Evolutionary conservation across 2,797 vertebrate genomes (phyloP).

Genomic region (Caiman crocodilus): DNA sequence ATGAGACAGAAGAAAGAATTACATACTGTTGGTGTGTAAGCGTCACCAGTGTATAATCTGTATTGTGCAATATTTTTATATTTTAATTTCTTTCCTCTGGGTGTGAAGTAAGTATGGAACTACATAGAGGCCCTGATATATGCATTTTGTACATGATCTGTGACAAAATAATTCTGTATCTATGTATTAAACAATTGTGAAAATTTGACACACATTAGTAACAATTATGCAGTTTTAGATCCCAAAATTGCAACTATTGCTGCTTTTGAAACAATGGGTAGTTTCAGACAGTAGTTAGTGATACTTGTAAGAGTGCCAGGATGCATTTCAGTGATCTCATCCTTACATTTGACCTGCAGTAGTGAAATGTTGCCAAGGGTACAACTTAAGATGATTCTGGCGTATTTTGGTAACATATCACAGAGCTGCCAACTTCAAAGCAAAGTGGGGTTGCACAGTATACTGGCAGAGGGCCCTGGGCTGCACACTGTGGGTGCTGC

Average conservation of each 20-base stretch:
- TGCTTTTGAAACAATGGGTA: not conserved
- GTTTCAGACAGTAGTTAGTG: not conserved
- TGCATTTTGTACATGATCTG: too few relatives aligned
- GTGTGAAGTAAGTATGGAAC: too few relatives aligned
- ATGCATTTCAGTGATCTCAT: not conserved
- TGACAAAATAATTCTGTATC: not conserved
- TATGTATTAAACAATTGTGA: not conserved
- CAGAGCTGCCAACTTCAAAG: not conserved
- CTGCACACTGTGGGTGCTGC: too few relatives aligned
- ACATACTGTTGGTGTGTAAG: too few relatives aligned
- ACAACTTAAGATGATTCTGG: not conserved
- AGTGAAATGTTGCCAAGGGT: not conserved
- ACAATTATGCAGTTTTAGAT: not conserved
- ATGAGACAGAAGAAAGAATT: too few relatives aligned
- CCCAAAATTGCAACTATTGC: not conserved
- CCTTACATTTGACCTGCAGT: not conserved
- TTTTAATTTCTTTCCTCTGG: too few relatives aligned
- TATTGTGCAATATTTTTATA: too few relatives aligned
- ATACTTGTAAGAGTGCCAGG: not conserved
- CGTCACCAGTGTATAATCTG: too few relatives aligned
- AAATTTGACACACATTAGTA: not conserved
- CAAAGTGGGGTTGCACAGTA: not conserved
- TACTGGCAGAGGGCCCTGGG: not conserved
- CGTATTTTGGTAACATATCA: too few relatives aligned
- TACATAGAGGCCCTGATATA: too few relatives aligned